phyloP scores from a whole-genome alignment of 37 sponge, comb jelly and placozoan species.

The Aplysina aerophoba region DNA sequence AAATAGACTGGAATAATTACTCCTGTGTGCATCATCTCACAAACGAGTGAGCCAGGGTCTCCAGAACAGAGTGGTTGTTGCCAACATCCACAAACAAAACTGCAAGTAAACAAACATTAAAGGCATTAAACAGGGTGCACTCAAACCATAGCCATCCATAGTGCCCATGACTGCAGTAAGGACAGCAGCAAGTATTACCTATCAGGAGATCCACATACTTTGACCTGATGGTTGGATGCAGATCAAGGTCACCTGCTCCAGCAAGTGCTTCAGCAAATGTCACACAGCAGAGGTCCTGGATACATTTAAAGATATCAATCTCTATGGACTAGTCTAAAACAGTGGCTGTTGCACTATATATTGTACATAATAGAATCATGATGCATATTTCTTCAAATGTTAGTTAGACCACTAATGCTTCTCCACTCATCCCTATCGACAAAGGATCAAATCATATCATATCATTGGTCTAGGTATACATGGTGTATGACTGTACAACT shows the following conservation, averaged over 20 bases:
- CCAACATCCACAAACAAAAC: slow-evolving; percentile 77
- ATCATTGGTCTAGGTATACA: too few species aligned
- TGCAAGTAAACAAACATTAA: not conserved
- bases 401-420: too few species aligned
- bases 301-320: not conserved
- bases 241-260: slow-evolving; percentile 34
- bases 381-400: too few species aligned
- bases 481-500: too few species aligned
- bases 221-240: slow-evolving; percentile 50
- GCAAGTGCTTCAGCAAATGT: slow-evolving; percentile 52
- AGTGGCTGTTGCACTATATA: too few species aligned
- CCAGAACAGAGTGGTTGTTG: slow-evolving; percentile 63
- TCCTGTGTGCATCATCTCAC: slow-evolving; percentile 35
- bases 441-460: too few species aligned
- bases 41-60: slow-evolving; percentile 65
- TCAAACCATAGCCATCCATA: not conserved
- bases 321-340: too few species aligned
- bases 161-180: not conserved
- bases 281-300: slow-evolving; percentile 28
- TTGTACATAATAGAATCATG: too few species aligned
- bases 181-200: slow-evolving; percentile 29
- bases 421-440: too few species aligned
- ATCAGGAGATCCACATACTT: slow-evolving; percentile 64
- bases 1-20: not conserved
- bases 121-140: not conserved